Evolutionary conservation across 2,797 vertebrate species (phyloP).

Genomic region (Melopsittacus undulatus): DNA sequence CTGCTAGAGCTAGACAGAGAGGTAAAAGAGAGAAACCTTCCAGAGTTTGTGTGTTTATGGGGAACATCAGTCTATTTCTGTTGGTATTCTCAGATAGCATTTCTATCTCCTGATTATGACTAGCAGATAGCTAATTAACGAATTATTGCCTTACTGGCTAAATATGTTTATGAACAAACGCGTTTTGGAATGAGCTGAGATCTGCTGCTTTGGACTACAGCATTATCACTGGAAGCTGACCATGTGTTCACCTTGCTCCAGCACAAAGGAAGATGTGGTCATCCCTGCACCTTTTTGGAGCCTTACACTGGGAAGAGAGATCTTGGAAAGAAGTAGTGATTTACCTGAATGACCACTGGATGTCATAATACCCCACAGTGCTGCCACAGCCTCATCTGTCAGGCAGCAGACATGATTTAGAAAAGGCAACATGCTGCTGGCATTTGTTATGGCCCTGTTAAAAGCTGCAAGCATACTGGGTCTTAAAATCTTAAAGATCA

Average conservation of each 20-base stretch:
- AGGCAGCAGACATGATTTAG: not conserved
- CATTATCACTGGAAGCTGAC: accelerated
- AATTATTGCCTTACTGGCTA: not conserved
- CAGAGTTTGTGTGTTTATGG: accelerated
- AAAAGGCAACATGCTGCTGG: not conserved
- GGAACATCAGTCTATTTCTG: not conserved
- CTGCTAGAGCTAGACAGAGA: not conserved
- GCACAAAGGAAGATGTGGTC: not conserved
- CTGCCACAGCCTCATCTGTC: not conserved
- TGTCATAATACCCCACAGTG: not conserved
- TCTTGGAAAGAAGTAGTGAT: not conserved
- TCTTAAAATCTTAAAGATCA: not conserved
- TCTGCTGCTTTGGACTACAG: accelerated
- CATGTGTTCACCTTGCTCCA: not conserved
- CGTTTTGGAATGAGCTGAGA: not conserved
- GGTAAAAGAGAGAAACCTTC: not conserved
- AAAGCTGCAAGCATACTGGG: not conserved
- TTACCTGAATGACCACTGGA: not conserved
- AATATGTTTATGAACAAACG: not conserved
- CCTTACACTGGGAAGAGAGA: not conserved
- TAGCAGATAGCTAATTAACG: not conserved
- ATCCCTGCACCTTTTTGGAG: not conserved
- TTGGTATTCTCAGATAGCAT: not conserved
- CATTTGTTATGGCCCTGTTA: not conserved
- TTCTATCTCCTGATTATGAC: not conserved